Conservation (phyloP, 2,113 vertebrate species). For the Theristicus caerulescens region DNA sequence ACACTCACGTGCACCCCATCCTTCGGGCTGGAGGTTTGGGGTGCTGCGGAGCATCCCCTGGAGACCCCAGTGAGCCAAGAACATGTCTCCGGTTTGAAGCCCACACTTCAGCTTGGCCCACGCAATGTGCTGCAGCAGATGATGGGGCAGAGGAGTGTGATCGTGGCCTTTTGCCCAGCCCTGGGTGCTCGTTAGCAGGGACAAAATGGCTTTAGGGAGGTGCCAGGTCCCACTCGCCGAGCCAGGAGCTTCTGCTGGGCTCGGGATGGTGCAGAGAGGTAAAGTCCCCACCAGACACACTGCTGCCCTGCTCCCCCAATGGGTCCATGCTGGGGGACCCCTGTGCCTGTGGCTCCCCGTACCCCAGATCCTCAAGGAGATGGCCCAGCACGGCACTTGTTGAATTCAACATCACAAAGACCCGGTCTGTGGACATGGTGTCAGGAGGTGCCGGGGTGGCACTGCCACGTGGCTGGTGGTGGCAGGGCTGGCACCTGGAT, state of each 20-base stretch:
- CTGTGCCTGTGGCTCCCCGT: rapidly evolving
- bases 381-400: too few relatives aligned
- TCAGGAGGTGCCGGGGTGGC: background rate
- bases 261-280: background rate
- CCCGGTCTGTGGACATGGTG: rapidly evolving
- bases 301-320: background rate
- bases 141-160: background rate
- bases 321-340: rapidly evolving
- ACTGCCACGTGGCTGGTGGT: rapidly evolving
- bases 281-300: background rate
- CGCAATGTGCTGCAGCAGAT: rapidly evolving
- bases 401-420: background rate
- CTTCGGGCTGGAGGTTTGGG: rapidly evolving
- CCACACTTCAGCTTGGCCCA: background rate
- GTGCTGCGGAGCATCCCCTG: background rate
- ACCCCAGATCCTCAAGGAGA: background rate
- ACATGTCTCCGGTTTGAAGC: background rate
- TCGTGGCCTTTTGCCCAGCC: background rate
- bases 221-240: background rate
- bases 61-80: rapidly evolving
- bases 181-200: background rate
- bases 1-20: rapidly evolving
- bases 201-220: background rate
- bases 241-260: background rate
- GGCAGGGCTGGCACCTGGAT: background rate